A percentile compares a stretch with the other conserved stretches of the same genome.
These are phyloP conservation scores for Cebidichthys violaceus DNA, from an alignment of 2,113 vertebrate genomes.

Conservation along the genomic window DNA sequence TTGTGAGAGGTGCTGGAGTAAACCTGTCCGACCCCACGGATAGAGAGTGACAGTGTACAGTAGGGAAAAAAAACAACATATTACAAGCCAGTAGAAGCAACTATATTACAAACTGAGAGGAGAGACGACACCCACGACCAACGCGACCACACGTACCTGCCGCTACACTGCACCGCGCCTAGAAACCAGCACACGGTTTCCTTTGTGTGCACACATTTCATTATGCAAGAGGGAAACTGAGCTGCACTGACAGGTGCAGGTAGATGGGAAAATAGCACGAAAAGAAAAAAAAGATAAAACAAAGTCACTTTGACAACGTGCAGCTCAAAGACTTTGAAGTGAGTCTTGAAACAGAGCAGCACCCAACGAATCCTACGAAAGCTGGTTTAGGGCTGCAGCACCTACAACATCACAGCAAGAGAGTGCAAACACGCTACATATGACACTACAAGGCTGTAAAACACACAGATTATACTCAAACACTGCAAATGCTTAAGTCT, in stretches of 20 bases:
- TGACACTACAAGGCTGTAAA: neutral
- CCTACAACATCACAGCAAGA: slow-evolving; percentile 20
- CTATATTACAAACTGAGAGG: slow-evolving; percentile 1
- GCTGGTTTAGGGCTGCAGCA: slow-evolving; percentile 17
- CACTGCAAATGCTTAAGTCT: neutral
- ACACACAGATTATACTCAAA: slow-evolving; percentile 12
- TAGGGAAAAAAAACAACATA: slow-evolving; percentile 9
- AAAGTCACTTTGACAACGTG: slow-evolving; percentile 36
- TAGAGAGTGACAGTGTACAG: neutral
- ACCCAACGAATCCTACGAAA: slow-evolving; percentile 42
- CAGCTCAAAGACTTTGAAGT: slow-evolving; percentile 58
- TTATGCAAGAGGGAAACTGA: slow-evolving; percentile 41
- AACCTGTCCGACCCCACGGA: slow-evolving; percentile 9
- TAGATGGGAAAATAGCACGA: slow-evolving; percentile 26
- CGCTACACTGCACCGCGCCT: slow-evolving; percentile 50
- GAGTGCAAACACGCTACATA: slow-evolving; percentile 1
- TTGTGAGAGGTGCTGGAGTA: slow-evolving; percentile 14
- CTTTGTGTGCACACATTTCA: slow-evolving; percentile 43
- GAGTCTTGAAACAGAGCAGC: slow-evolving; percentile 50
- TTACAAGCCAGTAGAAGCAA: neutral
- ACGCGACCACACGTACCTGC: slow-evolving; percentile 59
- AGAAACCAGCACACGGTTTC: slow-evolving; percentile 39
- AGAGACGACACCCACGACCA: slow-evolving; percentile 45
- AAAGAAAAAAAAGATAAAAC: slow-evolving; percentile 20
- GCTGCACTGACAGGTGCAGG: slow-evolving; percentile 46